Evolutionary conservation across 2,113 vertebrate species (phyloP), one percentile per base, ranked within the genome.

Genomic region (Diphyllodes magnificus): DNA sequence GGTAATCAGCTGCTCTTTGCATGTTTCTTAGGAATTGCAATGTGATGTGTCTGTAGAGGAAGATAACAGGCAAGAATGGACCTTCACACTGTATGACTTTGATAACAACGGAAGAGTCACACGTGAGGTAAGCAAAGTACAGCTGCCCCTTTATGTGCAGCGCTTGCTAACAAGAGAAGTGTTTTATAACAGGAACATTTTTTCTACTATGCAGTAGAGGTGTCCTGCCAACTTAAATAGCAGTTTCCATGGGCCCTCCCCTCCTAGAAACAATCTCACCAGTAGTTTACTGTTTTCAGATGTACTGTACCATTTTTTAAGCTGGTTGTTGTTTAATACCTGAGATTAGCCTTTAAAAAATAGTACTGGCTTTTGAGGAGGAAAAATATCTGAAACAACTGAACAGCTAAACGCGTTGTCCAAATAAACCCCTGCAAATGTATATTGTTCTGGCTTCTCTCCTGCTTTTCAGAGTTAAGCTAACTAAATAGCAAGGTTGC

Each of bases 81-180:
- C 99, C 81, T 99, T 99, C 97, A 99, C 99, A 27, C 98, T 99
- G 39, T 99, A 99, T 19, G 99, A 99, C 98, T 99, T 99, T 90
- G 99, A 99, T 98, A 99, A 99, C 98, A 99, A 98, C 11, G 99
- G 99, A 96, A 99, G 99, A 98, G 99, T 99, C 96, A 99, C 99
- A n/a, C 98, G 99, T 24, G 99, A 99, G 99, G 99, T 99, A 98
- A 98, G 97, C 77, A 64, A 70, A 75, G 24, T 53, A 40, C 59
- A 79, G 93, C 95, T 94, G 87, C 90, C 86, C 66, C 90, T 93
- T 61, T 49, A 76, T 77, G 63, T 56, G 83, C 76, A 73, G 90
- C 35, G 0, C 70, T 91, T 93, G 84, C 82, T 89, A 87, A 93
- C 61, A 13, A 69, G 78, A 95, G 81, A 73, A 75, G 56, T 75